These are phyloP conservation scores for Monoplex corrugatus DNA, from an alignment of 2,888 invertebrate species.

Conservation along the genomic window DNA sequence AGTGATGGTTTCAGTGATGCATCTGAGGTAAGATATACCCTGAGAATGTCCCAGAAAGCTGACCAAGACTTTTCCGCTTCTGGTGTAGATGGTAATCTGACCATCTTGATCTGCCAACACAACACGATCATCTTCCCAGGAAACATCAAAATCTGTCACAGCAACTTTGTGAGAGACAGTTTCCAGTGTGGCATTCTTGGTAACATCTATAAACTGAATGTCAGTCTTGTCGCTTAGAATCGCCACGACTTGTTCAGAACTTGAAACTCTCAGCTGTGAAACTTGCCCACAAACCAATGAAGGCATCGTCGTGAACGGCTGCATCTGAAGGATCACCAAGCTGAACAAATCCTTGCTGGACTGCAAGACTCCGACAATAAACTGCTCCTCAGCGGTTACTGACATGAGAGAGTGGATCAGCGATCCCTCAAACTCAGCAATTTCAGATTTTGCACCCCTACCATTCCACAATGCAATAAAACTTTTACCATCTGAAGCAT, in stretches of 20 bases:
- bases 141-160: conserved; percentile 58
- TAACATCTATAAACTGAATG: conserved; percentile 56
- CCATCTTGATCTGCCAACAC: conserved; percentile 64
- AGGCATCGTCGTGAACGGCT: conserved; percentile 4
- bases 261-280: conserved; percentile 53
- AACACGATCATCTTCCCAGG: conserved; percentile 62
- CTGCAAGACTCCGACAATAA: conserved; percentile 45
- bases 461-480: conserved; percentile 57
- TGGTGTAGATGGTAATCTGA: conserved; percentile 61
- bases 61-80: conserved; percentile 51
- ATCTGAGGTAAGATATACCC: conserved; percentile 29
- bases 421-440: conserved; percentile 44
- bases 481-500: conserved; percentile 42
- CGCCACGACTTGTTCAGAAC: conserved; percentile 55
- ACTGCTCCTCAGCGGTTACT: conserved; percentile 52
- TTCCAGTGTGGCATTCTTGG: conserved; percentile 40
- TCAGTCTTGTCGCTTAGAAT: conserved; percentile 54
- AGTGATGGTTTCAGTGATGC: conserved; percentile 27
- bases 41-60: conserved; percentile 25
- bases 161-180: conserved; percentile 56
- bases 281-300: conserved; percentile 11
- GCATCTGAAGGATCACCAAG: conserved; percentile 7
- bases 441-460: conserved; percentile 47
- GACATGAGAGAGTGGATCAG: conserved; percentile 38
- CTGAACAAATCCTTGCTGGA: neutral